Base-by-base conservation (phyloP, 2,113 vertebrate species). In the Podilymbus podiceps region DNA sequence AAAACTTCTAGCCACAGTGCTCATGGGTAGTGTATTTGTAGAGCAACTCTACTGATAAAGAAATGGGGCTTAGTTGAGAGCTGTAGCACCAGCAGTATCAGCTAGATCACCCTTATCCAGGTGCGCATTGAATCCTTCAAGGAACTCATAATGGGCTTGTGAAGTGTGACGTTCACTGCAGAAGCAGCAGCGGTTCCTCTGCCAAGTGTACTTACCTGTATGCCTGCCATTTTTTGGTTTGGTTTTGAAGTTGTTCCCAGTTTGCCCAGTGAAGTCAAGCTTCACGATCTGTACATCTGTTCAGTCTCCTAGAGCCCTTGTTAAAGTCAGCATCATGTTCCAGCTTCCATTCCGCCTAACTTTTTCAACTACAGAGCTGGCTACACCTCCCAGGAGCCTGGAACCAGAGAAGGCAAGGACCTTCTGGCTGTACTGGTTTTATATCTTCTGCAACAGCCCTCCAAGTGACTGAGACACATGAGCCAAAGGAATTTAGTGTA, bases 401-500 rank as follows among this genome's bases (percentile, higher is more conserved):
- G 77, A 89, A 53, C 42, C 44, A 52, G 30, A 72, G 73, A 71
- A 52, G 9, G 42, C 40, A 81, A 82, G 52, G 78, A 84, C 60
- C 18, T 78, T 84, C 68, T 81, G 60, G n/a, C 80, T 73, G 47
- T 62, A 47, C 50, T 84, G 59, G 35, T 63, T 80, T 77, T 22
- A 15, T 63, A 15, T 40, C 63, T 74, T 77, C 73, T 95, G 28
- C 59, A 71, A 24, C 12, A 94, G 47, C 16, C 44, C 44, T 93
- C 63, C 75, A 63, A 89, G 80, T 13, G n/a, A 59, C 52, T 10
- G 31, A 84, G 55, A 35, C 25, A 44, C 69, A 49, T 1, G 16
- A 94, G 77, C 81, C 87, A 92, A 68, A 91, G 74, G 56, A 89
- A 87, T 91, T 85, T 78, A 95, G 66, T 28, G 56, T 87, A 22